A percentile compares a stretch with the other conserved stretches of the same genome.
Conservation (phyloP, 1,140 invertebrate genomes). For the Drosophila elegans region DNA sequence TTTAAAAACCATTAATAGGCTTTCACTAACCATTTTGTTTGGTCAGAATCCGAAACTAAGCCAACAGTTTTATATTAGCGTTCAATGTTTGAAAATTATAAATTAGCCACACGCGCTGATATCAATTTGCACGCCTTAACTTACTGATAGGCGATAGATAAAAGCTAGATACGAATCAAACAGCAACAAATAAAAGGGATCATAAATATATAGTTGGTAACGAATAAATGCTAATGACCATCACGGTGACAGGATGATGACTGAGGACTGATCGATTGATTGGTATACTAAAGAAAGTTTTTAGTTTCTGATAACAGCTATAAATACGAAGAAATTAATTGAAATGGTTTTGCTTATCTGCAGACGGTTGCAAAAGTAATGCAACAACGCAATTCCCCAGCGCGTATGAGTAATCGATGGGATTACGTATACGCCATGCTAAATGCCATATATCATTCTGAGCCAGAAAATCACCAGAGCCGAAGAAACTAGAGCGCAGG, state of each 20-base stretch:
- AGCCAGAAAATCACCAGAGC: background rate
- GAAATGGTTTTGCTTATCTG: slow-evolving; percentile 29
- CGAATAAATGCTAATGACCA: slow-evolving; percentile 18
- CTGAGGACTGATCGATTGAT: slow-evolving; percentile 16
- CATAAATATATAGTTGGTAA: slow-evolving; percentile 19
- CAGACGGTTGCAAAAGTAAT: slow-evolving; percentile 1
- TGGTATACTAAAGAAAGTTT: slow-evolving; percentile 14
- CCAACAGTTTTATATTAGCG: slow-evolving; percentile 25
- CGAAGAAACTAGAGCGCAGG: slow-evolving; percentile 16
- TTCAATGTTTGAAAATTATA: slow-evolving; percentile 33
- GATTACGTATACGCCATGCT: slow-evolving; percentile 26
- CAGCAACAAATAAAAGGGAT: background rate
- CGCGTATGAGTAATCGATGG: slow-evolving; percentile 43
- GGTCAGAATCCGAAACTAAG: slow-evolving; percentile 49
- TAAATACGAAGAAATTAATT: slow-evolving; percentile 25
- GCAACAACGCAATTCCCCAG: slow-evolving; percentile 27
- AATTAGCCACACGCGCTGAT: slow-evolving; percentile 75
- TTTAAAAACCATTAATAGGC: slow-evolving; percentile 76
- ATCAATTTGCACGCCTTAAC: slow-evolving; percentile 57
- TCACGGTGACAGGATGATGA: slow-evolving; percentile 20
- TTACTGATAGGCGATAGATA: slow-evolving; percentile 48
- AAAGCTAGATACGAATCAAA: slow-evolving; percentile 9
- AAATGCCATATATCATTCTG: background rate
- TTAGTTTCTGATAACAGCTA: slow-evolving; percentile 13
- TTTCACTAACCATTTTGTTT: slow-evolving; percentile 82